A percentile compares a stretch with the other conserved stretches of the same genome.
These are phyloP conservation scores for Yponomeuta evonymella DNA, from an alignment of 2,888 invertebrate species.

Conservation along the genomic window DNA sequence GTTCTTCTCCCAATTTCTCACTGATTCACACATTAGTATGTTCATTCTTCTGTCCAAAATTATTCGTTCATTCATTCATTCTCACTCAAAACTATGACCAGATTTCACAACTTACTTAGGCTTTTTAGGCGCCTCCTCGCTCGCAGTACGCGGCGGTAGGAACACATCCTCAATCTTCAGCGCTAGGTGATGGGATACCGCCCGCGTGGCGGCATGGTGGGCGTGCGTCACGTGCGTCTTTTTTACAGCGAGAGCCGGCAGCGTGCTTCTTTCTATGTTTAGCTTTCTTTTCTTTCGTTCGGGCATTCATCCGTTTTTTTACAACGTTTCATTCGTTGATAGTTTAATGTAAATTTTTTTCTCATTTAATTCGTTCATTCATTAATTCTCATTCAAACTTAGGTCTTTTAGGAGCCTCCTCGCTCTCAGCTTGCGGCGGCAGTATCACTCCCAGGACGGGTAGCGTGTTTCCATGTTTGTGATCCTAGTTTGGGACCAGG, in stretches of 20 bases:
- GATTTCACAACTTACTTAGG: not conserved
- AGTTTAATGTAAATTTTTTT: no score
- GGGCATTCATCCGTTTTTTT: no score
- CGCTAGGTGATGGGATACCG: conserved; percentile 85
- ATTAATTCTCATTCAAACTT: not conserved
- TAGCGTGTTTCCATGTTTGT: conserved; percentile 62
- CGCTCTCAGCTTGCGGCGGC: conserved; percentile 52
- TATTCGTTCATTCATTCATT: no score
- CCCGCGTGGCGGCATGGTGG: no score
- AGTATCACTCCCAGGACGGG: conserved; percentile 90
- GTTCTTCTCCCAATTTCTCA: no score
- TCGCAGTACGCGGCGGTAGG: conserved; percentile 60
- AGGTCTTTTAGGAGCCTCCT: not conserved
- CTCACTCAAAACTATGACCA: not conserved
- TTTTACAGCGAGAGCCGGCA: not conserved
- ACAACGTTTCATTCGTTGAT: no score
- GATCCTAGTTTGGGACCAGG: no score
- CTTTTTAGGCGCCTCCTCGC: not conserved
- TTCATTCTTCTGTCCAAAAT: no score
- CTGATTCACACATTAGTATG: no score
- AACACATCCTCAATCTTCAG: conserved; percentile 94
- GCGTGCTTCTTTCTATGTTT: not conserved
- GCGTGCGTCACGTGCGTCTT: no score
- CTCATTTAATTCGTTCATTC: no score
- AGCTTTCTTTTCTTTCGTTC: no score